phyloP scores from a whole-genome alignment of 2,888 invertebrate genomes.

The Acanthococcus lagerstroemiae region DNA sequence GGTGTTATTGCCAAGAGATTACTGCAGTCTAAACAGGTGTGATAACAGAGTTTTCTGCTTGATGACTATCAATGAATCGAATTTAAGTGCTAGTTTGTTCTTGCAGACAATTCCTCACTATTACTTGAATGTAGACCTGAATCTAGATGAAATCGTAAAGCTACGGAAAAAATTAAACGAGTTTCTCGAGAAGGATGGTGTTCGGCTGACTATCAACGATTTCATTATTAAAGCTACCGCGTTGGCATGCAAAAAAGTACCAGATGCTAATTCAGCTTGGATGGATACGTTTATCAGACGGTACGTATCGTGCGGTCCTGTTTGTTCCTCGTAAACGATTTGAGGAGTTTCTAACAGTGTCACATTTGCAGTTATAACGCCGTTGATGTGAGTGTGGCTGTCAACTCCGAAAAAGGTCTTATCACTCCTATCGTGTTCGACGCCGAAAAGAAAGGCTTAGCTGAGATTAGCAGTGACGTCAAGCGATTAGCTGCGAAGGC shows the following conservation, averaged over 20 bases:
- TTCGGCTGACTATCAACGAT: constrained; percentile 91
- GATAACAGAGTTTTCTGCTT: constrained; percentile 6
- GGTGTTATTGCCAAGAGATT: constrained; percentile 82
- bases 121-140: constrained; percentile 77
- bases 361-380: constrained; percentile 58
- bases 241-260: constrained; percentile 76
- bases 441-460: constrained; percentile 80
- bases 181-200: constrained; percentile 60
- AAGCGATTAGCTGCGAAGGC: constrained; percentile 76
- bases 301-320: constrained; percentile 48
- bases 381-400: constrained; percentile 95
- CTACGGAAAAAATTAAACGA: constrained; percentile 71
- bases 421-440: constrained; percentile 93
- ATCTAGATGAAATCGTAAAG: constrained; percentile 63
- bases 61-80: neutral
- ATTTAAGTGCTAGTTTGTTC: constrained; percentile 16
- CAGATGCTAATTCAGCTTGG: constrained; percentile 92
- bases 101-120: constrained; percentile 87
- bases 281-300: constrained; percentile 85
- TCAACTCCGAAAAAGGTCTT: constrained; percentile 85
- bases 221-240: constrained; percentile 92
- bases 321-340: neutral
- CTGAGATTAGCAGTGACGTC: constrained; percentile 69
- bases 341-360: constrained; percentile 14
- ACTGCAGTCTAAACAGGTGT: constrained; percentile 62